These are phyloP conservation scores for Cetoscarus ocellatus DNA, from an alignment of 2,797 vertebrate species.

Conservation along the genomic window DNA sequence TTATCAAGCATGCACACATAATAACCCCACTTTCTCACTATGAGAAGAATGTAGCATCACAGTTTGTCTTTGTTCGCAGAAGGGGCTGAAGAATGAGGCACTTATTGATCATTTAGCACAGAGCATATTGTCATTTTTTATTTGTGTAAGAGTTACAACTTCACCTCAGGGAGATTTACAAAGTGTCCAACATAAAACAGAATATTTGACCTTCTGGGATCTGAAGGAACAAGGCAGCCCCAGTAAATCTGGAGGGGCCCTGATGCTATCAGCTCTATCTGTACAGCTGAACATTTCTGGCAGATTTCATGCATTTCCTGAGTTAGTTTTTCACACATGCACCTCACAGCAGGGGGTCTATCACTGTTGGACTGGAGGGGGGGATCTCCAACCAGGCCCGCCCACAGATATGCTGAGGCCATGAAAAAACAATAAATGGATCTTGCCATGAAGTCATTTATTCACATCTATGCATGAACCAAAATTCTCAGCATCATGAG, in stretches of 20 bases:
- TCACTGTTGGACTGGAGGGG: too few relatives aligned
- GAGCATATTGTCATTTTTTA: not conserved
- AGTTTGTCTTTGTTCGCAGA: slow-evolving; percentile 33
- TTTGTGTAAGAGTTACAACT: not conserved
- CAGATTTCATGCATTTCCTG: too few relatives aligned
- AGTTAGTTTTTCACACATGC: too few relatives aligned
- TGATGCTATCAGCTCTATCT: not conserved
- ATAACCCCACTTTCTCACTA: slow-evolving; percentile 75
- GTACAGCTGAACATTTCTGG: not conserved
- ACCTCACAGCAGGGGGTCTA: too few relatives aligned
- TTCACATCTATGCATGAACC: too few relatives aligned
- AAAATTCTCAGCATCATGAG: too few relatives aligned
- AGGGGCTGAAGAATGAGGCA: slow-evolving; percentile 37
- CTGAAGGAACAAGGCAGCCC: slow-evolving; percentile 26
- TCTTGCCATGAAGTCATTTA: too few relatives aligned
- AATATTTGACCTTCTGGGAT: not conserved
- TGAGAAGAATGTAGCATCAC: slow-evolving; percentile 75
- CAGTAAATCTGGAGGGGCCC: slow-evolving; percentile 1
- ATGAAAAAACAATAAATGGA: too few relatives aligned
- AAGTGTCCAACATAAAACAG: not conserved
- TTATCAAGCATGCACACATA: slow-evolving; percentile 74
- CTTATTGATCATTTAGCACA: slow-evolving; percentile 40
- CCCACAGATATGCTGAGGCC: too few relatives aligned
- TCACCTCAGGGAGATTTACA: not conserved
- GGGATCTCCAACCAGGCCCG: too few relatives aligned